phyloP scores from a whole-genome alignment of 2,797 vertebrate genomes.

The Cottoperca gobio region DNA sequence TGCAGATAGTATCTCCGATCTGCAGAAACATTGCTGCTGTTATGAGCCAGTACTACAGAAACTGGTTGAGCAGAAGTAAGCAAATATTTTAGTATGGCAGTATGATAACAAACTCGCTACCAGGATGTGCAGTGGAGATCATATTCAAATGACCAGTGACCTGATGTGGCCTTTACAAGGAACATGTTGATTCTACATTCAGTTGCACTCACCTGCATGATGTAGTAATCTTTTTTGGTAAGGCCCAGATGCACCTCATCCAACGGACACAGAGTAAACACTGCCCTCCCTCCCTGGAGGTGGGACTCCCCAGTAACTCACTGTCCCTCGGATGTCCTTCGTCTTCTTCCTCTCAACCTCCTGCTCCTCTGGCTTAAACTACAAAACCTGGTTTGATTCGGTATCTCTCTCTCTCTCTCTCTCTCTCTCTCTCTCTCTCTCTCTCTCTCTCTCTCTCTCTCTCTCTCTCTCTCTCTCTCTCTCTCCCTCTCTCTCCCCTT shows the following conservation, averaged over 20 bases:
- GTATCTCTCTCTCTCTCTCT: not conserved
- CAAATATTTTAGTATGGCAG: not conserved
- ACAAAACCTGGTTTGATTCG: slow-evolving; percentile 21
- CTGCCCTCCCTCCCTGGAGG: slow-evolving; percentile 38
- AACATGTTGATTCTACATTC: slow-evolving; percentile 4
- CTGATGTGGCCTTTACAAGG: not conserved
- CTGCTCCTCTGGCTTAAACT: slow-evolving; percentile 18
- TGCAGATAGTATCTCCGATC: not conserved
- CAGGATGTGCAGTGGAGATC: not conserved
- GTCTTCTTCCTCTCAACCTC: slow-evolving; percentile 16
- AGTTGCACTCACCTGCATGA: slow-evolving; percentile 78
- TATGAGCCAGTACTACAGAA: not conserved
- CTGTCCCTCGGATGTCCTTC: slow-evolving; percentile 23
- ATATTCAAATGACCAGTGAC: slow-evolving; percentile 18
- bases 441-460: not conserved
- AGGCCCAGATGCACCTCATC: slow-evolving; percentile 29
- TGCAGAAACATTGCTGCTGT: not conserved
- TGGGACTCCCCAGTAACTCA: slow-evolving; percentile 24
- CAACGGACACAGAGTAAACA: slow-evolving; percentile 14
- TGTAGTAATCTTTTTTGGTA: slow-evolving; percentile 48
- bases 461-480: not conserved
- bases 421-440: slow-evolving; percentile 36
- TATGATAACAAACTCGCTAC: not conserved
- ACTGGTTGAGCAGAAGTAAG: not conserved
- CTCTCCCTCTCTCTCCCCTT: slow-evolving; percentile 3